Percentiles rank a stretch among this genome's conserved stretches.
phyloP scores from a whole-genome alignment of 2,888 invertebrate genomes.

The Gibbula magus region DNA sequence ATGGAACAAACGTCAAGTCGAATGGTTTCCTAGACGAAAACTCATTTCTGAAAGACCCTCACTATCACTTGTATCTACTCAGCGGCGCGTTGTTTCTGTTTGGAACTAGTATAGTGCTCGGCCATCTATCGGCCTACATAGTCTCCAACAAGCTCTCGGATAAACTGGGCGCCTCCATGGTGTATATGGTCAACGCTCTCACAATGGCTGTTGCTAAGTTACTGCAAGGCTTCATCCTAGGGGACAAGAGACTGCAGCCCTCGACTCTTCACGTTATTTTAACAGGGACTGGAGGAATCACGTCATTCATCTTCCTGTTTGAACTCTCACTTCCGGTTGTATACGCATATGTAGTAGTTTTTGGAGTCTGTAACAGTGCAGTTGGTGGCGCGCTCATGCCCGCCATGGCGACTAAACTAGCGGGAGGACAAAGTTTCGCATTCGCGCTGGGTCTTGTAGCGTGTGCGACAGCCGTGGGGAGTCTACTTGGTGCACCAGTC shows the following conservation, averaged over 20 bases:
- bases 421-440: background rate
- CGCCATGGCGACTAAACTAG: background rate
- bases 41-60: background rate
- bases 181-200: background rate
- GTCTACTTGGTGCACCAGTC: background rate
- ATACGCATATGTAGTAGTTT: background rate
- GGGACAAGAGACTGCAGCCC: background rate
- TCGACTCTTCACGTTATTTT: background rate
- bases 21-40: too few relatives aligned
- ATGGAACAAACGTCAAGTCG: too few relatives aligned
- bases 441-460: background rate
- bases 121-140: background rate
- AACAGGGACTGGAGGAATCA: background rate
- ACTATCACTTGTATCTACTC: background rate
- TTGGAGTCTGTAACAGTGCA: background rate
- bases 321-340: background rate
- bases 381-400: background rate
- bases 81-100: background rate
- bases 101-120: background rate
- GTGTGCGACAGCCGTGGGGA: background rate
- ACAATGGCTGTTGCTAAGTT: background rate
- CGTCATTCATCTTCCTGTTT: background rate
- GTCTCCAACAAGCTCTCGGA: background rate
- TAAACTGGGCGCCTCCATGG: background rate
- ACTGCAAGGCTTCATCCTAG: background rate